phyloP scores from a whole-genome alignment of 2,888 invertebrate species.

The Tenthredo distinguenda region DNA sequence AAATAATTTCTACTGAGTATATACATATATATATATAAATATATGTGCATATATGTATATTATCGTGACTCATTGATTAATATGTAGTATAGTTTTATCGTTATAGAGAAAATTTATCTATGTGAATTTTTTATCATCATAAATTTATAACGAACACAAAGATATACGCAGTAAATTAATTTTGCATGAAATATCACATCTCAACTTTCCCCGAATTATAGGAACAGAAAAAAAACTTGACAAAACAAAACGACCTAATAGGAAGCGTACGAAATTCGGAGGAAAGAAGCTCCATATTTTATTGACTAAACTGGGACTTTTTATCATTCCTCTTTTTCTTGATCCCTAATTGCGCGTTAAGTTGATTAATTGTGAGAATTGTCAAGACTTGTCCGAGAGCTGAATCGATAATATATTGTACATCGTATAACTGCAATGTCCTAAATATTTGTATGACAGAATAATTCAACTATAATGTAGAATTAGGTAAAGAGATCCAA shows the following conservation, averaged over 20 bases:
- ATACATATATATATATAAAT: too few species aligned
- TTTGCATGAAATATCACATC: not conserved
- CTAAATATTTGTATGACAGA: not conserved
- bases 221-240: not conserved
- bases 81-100: not conserved
- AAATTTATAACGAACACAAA: not conserved
- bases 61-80: not conserved
- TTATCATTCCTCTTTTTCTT: not conserved
- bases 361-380: constrained; percentile 2
- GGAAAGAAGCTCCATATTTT: not conserved
- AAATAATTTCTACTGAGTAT: not conserved
- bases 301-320: not conserved
- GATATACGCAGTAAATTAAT: not conserved
- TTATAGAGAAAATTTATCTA: not conserved
- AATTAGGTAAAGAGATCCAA: not conserved
- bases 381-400: not conserved
- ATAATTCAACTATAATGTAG: not conserved
- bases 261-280: not conserved
- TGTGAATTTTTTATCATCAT: not conserved
- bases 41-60: too few species aligned
- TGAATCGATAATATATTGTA: not conserved
- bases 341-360: not conserved
- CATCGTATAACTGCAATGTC: not conserved
- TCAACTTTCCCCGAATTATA: not conserved
- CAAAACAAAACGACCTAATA: too few species aligned